Base-by-base conservation (phyloP, 2,797 vertebrate species). In the Eleutherodactylus coqui region DNA sequence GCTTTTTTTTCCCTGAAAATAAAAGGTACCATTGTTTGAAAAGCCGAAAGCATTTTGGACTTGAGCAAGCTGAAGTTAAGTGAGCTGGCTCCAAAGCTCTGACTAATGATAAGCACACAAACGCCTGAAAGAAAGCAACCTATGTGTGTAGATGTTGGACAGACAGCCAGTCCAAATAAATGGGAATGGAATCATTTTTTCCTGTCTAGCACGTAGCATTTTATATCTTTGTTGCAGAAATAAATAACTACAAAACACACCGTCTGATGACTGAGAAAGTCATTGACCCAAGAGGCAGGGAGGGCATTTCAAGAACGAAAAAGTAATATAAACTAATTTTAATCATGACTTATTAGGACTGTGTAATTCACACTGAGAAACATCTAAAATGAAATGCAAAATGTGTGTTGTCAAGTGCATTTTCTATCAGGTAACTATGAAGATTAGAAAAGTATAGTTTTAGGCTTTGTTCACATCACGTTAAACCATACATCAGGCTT, bases 61-160 rank as follows among this genome's bases (percentile, higher is more conserved):
- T 53, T 43, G 2, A 69, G 27, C 53, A 67, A 51, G 55, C 49
- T 77, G 36, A 78, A 41, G 49, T 14, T 73, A 75, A 84, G 64
- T 72, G 47, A 32, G 27, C 64, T 79, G 75, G 49, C 76, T 85
- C 64, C 75, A 72, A 21, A 21, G 83, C 45, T 77, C 73, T 84
- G 83, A 77, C 58, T 60, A 77, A 84, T 84, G 83, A 84, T 85
- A 85, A 58, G 60, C 83, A 85, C 75, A 85, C 75, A 85, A 53
- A 85, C 43, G 47, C 27, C 36, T 79, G 36, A 79, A 85, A 72
- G 83, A 79, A 85, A 85, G 75, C 75, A 70, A 85, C 60, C 83
- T 79, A 72, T 85, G 83, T 85, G 62, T 75, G n/a, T 55, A 64
- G 19, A 78, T 58, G 75, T 45, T 85, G 64, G 60, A 41, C 49